phyloP scores from a whole-genome alignment of 2,888 invertebrate species.

The Acleris sparsana region DNA sequence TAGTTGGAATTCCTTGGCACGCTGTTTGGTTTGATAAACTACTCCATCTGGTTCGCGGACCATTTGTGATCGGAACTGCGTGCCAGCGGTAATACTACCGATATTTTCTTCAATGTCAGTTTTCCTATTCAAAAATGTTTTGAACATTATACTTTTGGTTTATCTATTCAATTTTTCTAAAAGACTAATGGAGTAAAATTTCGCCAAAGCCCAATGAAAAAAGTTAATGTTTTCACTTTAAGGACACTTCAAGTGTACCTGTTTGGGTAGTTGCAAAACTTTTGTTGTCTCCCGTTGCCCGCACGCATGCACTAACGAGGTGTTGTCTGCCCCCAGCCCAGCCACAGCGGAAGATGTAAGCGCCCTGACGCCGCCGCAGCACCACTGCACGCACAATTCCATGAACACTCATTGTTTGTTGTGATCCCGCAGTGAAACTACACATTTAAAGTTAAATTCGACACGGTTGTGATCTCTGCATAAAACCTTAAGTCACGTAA shows the following conservation, averaged over 20 bases:
- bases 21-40: constrained; percentile 1
- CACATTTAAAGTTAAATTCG: constrained; percentile 71
- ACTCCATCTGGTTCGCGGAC: not conserved
- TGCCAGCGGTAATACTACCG: not conserved
- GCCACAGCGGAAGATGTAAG: constrained; percentile 78
- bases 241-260: constrained; percentile 19
- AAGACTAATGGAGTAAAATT: constrained; percentile 4
- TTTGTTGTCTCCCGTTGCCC: constrained; percentile 34
- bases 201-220: constrained; percentile 8
- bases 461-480: constrained; percentile 80
- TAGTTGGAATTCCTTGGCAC: not conserved
- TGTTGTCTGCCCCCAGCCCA: constrained; percentile 80
- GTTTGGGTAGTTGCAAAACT: constrained; percentile 54
- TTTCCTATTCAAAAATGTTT: constrained; percentile 1
- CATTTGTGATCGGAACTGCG: constrained; percentile 1
- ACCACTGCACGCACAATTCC: constrained; percentile 79
- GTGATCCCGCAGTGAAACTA: constrained; percentile 83
- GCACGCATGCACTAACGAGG: constrained; percentile 77
- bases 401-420: constrained; percentile 83
- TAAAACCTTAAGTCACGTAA: constrained; percentile 65
- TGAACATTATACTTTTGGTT: not conserved
- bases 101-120: constrained; percentile 1
- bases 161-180: constrained; percentile 13
- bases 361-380: constrained; percentile 69
- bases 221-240: constrained; percentile 8